A percentile compares a stretch with the other conserved stretches of the same genome.
Evolutionary conservation across 2,113 vertebrate genomes (phyloP).

Genomic region (Oxyura jamaicensis): DNA sequence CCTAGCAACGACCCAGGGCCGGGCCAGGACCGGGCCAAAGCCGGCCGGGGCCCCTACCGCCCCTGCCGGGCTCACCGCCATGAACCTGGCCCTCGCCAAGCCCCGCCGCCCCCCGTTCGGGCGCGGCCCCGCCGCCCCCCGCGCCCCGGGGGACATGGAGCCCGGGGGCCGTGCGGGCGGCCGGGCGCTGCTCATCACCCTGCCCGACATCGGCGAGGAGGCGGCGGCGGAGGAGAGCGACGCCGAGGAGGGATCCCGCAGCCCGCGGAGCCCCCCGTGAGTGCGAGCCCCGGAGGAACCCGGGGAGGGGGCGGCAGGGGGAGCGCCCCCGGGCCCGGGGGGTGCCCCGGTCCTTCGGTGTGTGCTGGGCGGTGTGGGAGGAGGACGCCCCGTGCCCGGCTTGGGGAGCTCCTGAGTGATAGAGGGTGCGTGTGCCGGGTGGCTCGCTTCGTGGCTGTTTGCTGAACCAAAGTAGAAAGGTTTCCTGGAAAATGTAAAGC

Average conservation of each 20-base stretch:
- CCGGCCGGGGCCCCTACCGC: neutral
- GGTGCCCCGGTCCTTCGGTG: no score
- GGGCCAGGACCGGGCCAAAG: neutral
- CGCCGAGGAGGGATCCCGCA: neutral
- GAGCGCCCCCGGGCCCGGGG: neutral
- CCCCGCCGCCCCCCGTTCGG: conserved; percentile 59
- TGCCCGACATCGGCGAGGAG: conserved; percentile 77
- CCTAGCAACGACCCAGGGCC: conserved; percentile 23
- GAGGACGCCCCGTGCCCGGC: neutral
- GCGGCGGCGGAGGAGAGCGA: neutral
- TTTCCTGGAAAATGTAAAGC: neutral
- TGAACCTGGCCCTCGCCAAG: conserved; percentile 72
- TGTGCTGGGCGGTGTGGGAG: neutral
- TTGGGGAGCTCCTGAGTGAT: no score
- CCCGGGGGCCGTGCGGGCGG: neutral
- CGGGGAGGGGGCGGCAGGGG: rapidly evolving
- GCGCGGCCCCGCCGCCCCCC: neutral
- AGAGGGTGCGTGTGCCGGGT: no score
- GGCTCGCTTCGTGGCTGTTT: neutral
- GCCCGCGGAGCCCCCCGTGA: conserved; percentile 22
- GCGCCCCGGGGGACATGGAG: neutral
- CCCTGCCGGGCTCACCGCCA: neutral
- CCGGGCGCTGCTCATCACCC: conserved; percentile 10
- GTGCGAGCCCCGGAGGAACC: neutral
- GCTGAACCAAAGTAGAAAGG: neutral